phyloP scores from a whole-genome alignment of 2,797 vertebrate species.

The Tadarida brasiliensis region DNA sequence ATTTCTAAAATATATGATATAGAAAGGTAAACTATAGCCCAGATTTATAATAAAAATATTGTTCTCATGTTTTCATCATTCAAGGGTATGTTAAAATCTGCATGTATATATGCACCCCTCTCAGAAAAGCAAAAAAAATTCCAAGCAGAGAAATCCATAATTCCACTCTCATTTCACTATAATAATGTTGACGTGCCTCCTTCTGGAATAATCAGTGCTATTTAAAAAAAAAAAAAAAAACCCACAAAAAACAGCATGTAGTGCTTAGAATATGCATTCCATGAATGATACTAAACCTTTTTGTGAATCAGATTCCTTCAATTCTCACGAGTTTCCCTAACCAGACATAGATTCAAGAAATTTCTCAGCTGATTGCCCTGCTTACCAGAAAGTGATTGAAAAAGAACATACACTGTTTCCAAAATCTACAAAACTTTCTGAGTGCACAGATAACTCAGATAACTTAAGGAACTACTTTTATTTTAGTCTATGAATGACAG shows the following conservation, averaged over 20 bases:
- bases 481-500: neutral
- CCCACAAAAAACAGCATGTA: constrained; percentile 33
- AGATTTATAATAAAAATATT: constrained; percentile 54
- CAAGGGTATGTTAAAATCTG: neutral
- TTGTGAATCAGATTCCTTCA: constrained; percentile 81
- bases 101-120: neutral
- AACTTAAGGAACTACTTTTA: constrained; percentile 59
- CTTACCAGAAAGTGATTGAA: constrained; percentile 53
- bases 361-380: constrained; percentile 74
- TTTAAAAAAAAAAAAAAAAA: neutral
- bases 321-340: constrained; percentile 73
- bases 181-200: constrained; percentile 53
- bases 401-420: constrained; percentile 38
- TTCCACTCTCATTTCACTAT: constrained; percentile 18
- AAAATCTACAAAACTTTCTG: constrained; percentile 36
- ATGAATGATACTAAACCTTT: constrained; percentile 75
- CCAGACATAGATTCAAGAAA: constrained; percentile 78
- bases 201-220: constrained; percentile 72
- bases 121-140: constrained; percentile 9
- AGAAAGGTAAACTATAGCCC: neutral
- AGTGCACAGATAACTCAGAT: constrained; percentile 46
- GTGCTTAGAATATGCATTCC: constrained; percentile 70
- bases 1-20: constrained; percentile 51
- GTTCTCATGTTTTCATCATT: constrained; percentile 29
- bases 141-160: constrained; percentile 26